Percentiles rank a stretch among this genome's conserved stretches.
phyloP scores from a whole-genome alignment of 2,797 vertebrate species.

The Darevskia nairensis region DNA sequence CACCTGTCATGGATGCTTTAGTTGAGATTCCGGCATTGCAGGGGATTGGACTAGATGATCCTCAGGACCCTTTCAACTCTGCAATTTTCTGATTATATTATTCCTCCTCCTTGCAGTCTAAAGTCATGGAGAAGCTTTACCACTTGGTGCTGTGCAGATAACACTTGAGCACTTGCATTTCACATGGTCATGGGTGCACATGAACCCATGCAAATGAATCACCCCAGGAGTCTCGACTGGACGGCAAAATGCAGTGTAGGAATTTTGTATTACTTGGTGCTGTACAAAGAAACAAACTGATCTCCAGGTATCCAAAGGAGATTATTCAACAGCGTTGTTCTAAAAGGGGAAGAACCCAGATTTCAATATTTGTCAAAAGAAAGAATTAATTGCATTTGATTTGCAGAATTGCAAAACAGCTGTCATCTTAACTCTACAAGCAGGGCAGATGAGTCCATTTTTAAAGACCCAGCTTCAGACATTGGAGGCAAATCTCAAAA shows the following conservation, averaged over 20 bases:
- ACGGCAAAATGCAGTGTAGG: not conserved
- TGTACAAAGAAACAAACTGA: not conserved
- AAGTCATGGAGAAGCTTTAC: not conserved
- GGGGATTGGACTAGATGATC: too few species aligned
- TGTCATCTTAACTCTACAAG: not conserved
- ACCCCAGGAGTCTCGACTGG: not conserved
- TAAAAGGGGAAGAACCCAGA: not conserved
- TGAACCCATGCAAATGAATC: not conserved
- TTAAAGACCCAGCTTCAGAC: not conserved
- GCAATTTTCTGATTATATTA: too few species aligned
- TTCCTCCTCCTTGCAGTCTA: not conserved
- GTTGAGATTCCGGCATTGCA: too few species aligned
- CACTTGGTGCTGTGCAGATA: not conserved
- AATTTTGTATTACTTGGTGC: not conserved
- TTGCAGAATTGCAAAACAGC: not conserved
- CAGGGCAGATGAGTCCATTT: not conserved
- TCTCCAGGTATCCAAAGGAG: not conserved
- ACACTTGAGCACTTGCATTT: not conserved
- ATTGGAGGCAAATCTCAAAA: constrained; percentile 2
- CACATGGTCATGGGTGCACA: too few species aligned
- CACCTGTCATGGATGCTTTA: too few species aligned
- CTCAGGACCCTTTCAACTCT: too few species aligned
- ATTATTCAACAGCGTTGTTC: not conserved
- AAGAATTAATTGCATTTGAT: not conserved
- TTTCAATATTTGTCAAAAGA: not conserved